These are phyloP conservation scores for Leontopithecus rosalia DNA, from an alignment of 2,797 vertebrate genomes.

Conservation along the genomic window DNA sequence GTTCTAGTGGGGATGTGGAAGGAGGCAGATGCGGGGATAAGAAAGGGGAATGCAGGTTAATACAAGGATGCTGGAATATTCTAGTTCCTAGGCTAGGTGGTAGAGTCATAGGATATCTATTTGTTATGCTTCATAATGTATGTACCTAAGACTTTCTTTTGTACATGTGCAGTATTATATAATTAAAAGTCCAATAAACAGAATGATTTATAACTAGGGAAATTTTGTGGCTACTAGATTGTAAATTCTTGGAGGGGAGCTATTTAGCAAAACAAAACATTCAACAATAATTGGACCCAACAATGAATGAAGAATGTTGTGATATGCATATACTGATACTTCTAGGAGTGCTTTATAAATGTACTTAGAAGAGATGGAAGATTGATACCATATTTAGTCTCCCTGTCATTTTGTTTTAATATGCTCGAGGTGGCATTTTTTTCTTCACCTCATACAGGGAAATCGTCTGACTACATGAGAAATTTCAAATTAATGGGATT, in stretches of 20 bases:
- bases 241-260: background rate
- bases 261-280: background rate
- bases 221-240: background rate
- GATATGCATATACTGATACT: background rate
- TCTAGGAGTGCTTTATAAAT: slow-evolving; percentile 3
- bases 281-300: background rate
- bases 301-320: background rate
- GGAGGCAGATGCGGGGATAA: background rate
- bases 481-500: slow-evolving; percentile 31
- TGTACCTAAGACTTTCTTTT: background rate
- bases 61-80: background rate
- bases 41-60: background rate
- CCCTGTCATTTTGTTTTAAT: slow-evolving; percentile 45
- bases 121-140: background rate
- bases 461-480: background rate
- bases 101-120: background rate
- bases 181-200: background rate
- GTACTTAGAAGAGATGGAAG: slow-evolving; percentile 10
- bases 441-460: background rate
- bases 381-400: background rate
- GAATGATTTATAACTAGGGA: background rate
- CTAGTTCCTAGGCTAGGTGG: background rate
- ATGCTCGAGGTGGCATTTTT: slow-evolving; percentile 22
- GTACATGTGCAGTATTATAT: background rate
- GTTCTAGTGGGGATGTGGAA: background rate